Percentiles rank a stretch among this genome's conserved stretches.
phyloP scores from a whole-genome alignment of 2,888 invertebrate species.

The Capitulum mitella region DNA sequence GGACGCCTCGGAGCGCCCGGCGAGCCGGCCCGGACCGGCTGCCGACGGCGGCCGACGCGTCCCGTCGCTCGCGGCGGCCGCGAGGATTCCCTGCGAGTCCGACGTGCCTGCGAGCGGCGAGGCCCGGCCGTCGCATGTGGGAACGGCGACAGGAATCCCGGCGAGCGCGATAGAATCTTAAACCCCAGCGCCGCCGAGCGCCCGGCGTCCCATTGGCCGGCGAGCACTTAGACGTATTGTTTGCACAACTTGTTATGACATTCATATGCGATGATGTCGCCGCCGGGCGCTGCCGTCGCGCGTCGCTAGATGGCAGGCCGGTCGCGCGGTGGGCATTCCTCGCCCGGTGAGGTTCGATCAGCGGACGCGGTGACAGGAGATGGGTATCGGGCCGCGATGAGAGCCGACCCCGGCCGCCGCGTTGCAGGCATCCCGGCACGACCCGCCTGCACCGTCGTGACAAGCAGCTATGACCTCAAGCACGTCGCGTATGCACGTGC shows the following conservation, averaged over 20 bases:
- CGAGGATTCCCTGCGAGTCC: not conserved
- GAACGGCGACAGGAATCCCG: not conserved
- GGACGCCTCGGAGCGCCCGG: too few species aligned
- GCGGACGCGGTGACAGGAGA: not conserved
- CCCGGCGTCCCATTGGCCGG: not conserved
- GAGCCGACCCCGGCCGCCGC: not conserved
- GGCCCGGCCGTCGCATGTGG: not conserved
- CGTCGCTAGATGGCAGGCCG: not conserved
- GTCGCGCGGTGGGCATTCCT: not conserved
- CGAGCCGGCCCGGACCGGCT: too few species aligned
- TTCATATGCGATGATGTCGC: slow-evolving; percentile 23
- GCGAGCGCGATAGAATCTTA: slow-evolving; percentile 1
- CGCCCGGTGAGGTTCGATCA: not conserved
- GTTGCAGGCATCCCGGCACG: not conserved
- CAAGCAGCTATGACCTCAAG: not conserved
- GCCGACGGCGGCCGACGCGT: not conserved
- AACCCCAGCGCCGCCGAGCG: not conserved
- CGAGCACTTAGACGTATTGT: slow-evolving; percentile 9
- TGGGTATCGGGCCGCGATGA: not conserved
- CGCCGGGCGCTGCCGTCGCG: not conserved
- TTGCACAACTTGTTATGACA: slow-evolving; percentile 20
- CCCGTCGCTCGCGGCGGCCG: not conserved
- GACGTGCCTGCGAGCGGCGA: not conserved
- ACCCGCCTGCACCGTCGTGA: not conserved
- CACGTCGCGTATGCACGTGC: not conserved